phyloP scores from a whole-genome alignment of 2,888 invertebrate genomes.

The Tipula helvola region DNA sequence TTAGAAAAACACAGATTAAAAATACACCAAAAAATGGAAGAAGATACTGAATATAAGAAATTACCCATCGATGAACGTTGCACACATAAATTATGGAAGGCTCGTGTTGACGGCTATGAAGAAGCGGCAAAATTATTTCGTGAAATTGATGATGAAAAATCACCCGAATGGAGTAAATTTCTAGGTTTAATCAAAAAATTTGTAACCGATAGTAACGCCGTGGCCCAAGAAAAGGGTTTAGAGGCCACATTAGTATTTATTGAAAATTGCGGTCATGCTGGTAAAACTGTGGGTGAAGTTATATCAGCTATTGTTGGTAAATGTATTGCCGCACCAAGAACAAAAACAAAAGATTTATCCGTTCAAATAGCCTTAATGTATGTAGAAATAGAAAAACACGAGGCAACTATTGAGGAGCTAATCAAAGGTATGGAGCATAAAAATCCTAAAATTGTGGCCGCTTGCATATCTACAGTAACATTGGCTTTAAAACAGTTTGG shows the following conservation, averaged over 20 bases:
- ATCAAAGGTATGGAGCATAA: slow-evolving; percentile 90
- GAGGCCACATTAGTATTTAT: slow-evolving; percentile 84
- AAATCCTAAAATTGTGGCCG: slow-evolving; percentile 89
- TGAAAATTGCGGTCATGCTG: slow-evolving; percentile 78
- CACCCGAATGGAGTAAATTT: slow-evolving; percentile 87
- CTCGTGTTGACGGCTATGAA: slow-evolving; percentile 86
- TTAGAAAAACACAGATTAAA: background rate
- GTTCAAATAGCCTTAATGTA: slow-evolving; percentile 85
- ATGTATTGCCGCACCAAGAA: slow-evolving; percentile 82
- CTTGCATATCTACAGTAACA: slow-evolving; percentile 63
- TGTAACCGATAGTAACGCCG: slow-evolving; percentile 85
- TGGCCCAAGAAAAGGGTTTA: slow-evolving; percentile 90
- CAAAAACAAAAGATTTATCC: slow-evolving; percentile 83
- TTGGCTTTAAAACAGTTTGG: slow-evolving; percentile 81
- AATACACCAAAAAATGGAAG: slow-evolving; percentile 45
- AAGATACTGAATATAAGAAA: slow-evolving; percentile 79
- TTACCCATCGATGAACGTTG: slow-evolving; percentile 81
- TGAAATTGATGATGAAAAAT: slow-evolving; percentile 83
- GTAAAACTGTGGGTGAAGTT: slow-evolving; percentile 81
- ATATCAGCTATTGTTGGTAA: slow-evolving; percentile 79
- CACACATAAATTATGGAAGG: slow-evolving; percentile 93
- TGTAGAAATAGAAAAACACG: slow-evolving; percentile 91
- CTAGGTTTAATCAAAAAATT: slow-evolving; percentile 86
- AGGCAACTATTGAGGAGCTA: slow-evolving; percentile 77
- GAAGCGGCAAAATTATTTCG: slow-evolving; percentile 82